Base-by-base conservation (phyloP, 2,113 vertebrate genomes). In the Sphyrna mokarran region DNA sequence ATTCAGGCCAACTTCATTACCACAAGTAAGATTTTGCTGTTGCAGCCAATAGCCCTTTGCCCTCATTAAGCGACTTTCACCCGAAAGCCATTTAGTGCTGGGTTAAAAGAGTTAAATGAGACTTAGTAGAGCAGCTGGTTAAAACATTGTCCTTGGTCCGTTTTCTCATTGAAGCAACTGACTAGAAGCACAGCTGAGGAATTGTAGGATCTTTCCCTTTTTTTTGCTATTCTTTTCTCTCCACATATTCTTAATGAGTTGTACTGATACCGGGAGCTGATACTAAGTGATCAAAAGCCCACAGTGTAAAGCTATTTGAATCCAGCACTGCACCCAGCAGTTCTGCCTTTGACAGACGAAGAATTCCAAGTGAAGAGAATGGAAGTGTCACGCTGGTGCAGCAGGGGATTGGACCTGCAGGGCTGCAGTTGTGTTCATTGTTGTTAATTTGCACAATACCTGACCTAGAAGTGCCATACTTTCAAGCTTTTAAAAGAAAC, bases 391-490 rank as follows among this genome's bases (percentile, higher is more conserved):
- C 40, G 66, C 37, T 69, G 66, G 23, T 93, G 90, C 61, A 93
- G 90, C 61, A 23, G 90, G 37, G 23, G 66, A 43, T 23, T 70
- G 18, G 93, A 70, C 37, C 37, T 72, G 69, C 69, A 72, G 23
- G 23, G 40, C 37, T 72, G 68, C 26, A 1, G 40, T 72, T 72
- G 66, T 69, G 8, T 43, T 69, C 91, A 94, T 94, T 94, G 61
- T 94, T 94, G 91, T 69, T 69, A 94, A 94, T 94, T n/a, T 94
- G 61, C 91, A 94, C 91, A 94, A 94, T 94, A 94, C 91, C 91
- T 94, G 91, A 94, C 66, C 66, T 70, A 94, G 91, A 69, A 94
- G 91, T 68, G 91, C 61, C 66, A 43, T 40, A 94, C 43, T 43
- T 68, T 69, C 90, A 94, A 70, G 66, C 9, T 40, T 94, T 94